These are phyloP conservation scores for Perca schrenkii DNA, from an alignment of 2,113 vertebrate genomes.

Conservation along the genomic window DNA sequence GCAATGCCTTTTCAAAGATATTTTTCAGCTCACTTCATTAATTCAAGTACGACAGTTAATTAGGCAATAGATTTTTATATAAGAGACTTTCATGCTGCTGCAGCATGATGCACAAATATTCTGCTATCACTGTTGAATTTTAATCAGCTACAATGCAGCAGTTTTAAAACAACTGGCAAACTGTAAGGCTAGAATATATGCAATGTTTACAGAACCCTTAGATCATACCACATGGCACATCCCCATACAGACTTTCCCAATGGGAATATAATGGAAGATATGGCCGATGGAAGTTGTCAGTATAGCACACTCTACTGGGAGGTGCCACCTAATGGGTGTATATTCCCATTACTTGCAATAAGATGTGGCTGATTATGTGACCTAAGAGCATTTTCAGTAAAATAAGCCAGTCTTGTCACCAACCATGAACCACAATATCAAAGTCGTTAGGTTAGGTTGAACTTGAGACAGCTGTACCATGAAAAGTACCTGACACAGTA, in stretches of 20 bases:
- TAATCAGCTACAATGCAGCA: slow-evolving; percentile 65
- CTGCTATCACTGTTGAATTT: slow-evolving; percentile 69
- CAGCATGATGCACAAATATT: slow-evolving; percentile 64
- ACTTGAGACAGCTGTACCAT: not conserved
- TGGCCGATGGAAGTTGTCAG: not conserved
- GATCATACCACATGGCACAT: not conserved
- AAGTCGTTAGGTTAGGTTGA: not conserved
- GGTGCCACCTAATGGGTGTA: not conserved
- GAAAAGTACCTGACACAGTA: too few relatives aligned
- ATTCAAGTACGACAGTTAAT: slow-evolving; percentile 73
- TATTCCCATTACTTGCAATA: not conserved
- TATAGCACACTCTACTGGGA: not conserved
- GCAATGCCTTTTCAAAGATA: slow-evolving; percentile 53
- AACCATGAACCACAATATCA: not conserved
- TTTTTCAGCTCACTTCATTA: slow-evolving; percentile 69
- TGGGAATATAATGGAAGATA: slow-evolving; percentile 13
- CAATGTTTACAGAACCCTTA: slow-evolving; percentile 8
- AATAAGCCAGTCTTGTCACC: not conserved
- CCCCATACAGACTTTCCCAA: slow-evolving; percentile 1
- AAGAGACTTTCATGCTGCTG: slow-evolving; percentile 64
- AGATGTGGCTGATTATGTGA: slow-evolving; percentile 6
- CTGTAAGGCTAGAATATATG: slow-evolving; percentile 4
- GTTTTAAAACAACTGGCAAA: slow-evolving; percentile 40
- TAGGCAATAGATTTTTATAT: slow-evolving; percentile 74
- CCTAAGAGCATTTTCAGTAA: not conserved